Percentiles rank a stretch among this genome's conserved stretches.
Evolutionary conservation across 2,888 invertebrate genomes (phyloP).

Genomic region (Scaptomyza reducta): DNA sequence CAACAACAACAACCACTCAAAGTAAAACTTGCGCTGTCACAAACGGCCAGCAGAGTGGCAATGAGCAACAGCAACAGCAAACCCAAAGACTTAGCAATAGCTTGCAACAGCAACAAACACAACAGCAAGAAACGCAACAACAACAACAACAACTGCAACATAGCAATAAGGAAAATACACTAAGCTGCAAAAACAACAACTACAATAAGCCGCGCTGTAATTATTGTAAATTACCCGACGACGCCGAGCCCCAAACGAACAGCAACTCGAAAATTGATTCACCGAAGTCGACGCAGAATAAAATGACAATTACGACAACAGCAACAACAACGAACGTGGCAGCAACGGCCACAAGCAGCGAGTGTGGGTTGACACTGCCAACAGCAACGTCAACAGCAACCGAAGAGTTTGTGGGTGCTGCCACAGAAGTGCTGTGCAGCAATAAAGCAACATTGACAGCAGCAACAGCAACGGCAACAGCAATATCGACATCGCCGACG

Average conservation of each 20-base stretch:
- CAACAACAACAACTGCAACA: constrained; percentile 57
- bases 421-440: constrained; percentile 73
- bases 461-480: constrained; percentile 46
- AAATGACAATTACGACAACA: constrained; percentile 77
- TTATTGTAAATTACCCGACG: constrained; percentile 80
- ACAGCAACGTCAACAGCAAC: constrained; percentile 43
- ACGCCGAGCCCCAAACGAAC: constrained; percentile 75
- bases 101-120: constrained; percentile 60
- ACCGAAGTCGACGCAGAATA: constrained; percentile 73
- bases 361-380: constrained; percentile 76
- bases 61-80: constrained; percentile 66
- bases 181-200: constrained; percentile 61
- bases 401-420: constrained; percentile 69
- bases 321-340: constrained; percentile 59
- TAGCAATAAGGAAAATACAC: constrained; percentile 79
- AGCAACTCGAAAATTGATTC: constrained; percentile 76
- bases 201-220: constrained; percentile 75
- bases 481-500: constrained; percentile 34
- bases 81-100: constrained; percentile 83
- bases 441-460: constrained; percentile 74
- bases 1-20: constrained; percentile 54
- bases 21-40: constrained; percentile 75
- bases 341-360: constrained; percentile 65
- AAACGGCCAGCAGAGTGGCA: constrained; percentile 71
- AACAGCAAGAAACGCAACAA: constrained; percentile 57